Base-by-base conservation (phyloP, 1,140 invertebrate species). In the Habropoda laboriosa region DNA sequence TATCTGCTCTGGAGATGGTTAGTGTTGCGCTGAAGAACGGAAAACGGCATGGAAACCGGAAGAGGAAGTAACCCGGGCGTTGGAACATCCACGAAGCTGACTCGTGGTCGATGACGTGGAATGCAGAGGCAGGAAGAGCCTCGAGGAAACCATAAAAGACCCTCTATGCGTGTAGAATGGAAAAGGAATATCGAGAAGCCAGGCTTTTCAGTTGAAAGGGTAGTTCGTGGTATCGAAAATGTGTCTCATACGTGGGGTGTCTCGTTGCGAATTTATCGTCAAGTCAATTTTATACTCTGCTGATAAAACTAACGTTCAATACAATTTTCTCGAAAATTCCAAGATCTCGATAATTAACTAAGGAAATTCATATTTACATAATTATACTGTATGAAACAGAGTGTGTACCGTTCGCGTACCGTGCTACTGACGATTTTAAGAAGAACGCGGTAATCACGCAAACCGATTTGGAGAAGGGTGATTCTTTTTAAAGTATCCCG, bases 31-130 rank as follows among this genome's bases (percentile, higher is more conserved):
- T 21, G 21, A 38, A 27, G 35, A 42, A 24, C n/a, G n/a, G 58
- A 3, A 61, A 61, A 61, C 60, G 6, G 12, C n/a, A 18, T 6
- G 16, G 35, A 63, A 16, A 63, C 13, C 13, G 60, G 60, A 63
- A 63, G 2, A 40, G 60, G 35, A 63, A 63, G 35, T 63, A 21
- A 40, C 60, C 35, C 18, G 35, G n/a, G 12, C 6, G 13, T 13
- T 27, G n/a, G 3, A 40, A 24, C 10, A 63, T 40, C 35, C 35
- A 40, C 60, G 24, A 24, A 40, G 13, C 60, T 63, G 60, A 63
- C 16, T 38, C 60, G n/a, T 63, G 60, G 7, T 40, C 60, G 60
- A 63, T 40, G n/a, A 40, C 16, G 60, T 30, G 60, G 60, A 63
- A 63, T 42, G 13, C 4, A 38, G 35, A 27, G n/a, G 35, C 35